phyloP scores from a whole-genome alignment of 2,113 vertebrate genomes.

The Notothenia coriiceps region DNA sequence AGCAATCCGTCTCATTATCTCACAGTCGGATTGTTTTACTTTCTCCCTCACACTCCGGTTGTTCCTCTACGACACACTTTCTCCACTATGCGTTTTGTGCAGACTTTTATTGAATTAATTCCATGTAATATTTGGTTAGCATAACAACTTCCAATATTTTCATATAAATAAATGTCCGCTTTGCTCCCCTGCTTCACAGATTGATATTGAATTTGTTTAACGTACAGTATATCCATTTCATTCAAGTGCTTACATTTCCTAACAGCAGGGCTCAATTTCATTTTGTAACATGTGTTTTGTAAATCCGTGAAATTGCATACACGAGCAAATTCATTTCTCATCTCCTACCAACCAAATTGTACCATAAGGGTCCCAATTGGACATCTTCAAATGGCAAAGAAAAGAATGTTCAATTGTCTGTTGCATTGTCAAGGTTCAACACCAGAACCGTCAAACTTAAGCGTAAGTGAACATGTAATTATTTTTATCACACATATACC shows the following conservation, averaged over 20 bases:
- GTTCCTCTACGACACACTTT: slow-evolving; percentile 43
- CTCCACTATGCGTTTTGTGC: slow-evolving; percentile 24
- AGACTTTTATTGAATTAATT: slow-evolving; percentile 20
- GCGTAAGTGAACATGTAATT: background rate
- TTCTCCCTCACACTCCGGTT: slow-evolving; percentile 26
- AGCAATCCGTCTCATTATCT: slow-evolving; percentile 75
- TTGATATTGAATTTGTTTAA: background rate
- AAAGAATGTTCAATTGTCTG: background rate
- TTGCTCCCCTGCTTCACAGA: slow-evolving; percentile 2
- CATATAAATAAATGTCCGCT: slow-evolving; percentile 8
- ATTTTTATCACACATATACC: slow-evolving; percentile 24
- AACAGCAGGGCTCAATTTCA: background rate
- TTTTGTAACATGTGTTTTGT: background rate
- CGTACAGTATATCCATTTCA: background rate
- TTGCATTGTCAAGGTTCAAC: background rate
- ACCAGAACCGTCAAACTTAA: background rate
- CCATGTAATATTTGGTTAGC: slow-evolving; percentile 6
- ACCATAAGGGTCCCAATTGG: background rate
- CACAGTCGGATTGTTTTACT: slow-evolving; percentile 67
- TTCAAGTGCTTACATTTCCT: slow-evolving; percentile 1
- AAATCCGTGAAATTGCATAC: background rate
- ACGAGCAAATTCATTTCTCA: background rate
- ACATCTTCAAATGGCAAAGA: background rate
- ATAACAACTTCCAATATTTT: slow-evolving; percentile 25
- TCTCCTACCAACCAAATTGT: background rate